Conservation (phyloP, 2,888 invertebrate species). For the Neria commutata region DNA sequence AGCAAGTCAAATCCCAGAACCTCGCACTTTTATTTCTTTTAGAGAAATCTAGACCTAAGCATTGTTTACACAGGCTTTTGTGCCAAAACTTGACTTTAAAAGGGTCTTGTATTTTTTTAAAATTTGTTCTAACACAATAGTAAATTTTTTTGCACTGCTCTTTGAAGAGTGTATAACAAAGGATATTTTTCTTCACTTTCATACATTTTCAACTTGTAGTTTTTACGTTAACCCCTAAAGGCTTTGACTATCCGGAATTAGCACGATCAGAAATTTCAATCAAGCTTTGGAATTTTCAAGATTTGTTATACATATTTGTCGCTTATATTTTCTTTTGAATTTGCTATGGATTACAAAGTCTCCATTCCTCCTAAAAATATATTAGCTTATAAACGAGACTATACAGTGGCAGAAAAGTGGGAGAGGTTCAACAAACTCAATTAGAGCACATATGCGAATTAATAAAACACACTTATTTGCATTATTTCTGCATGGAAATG, state of each 20-base stretch:
- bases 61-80: neutral
- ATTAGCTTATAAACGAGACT: no score
- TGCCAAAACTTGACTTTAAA: neutral
- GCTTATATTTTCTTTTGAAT: no score
- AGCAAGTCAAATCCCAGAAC: neutral
- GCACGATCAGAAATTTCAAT: no score
- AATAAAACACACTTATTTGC: constrained; percentile 12
- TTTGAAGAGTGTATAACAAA: neutral
- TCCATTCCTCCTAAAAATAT: no score
- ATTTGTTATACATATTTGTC: no score
- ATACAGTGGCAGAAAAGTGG: no score
- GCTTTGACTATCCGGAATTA: no score
- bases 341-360: no score
- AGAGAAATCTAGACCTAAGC: neutral
- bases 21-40: neutral
- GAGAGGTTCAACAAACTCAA: constrained; percentile 36
- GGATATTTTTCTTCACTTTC: no score
- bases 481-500: neutral
- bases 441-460: constrained; percentile 47
- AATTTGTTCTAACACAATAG: neutral
- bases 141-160: neutral
- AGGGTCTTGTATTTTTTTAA: neutral
- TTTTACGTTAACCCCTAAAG: no score
- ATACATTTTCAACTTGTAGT: no score
- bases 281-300: no score